Evolutionary conservation across 2,113 vertebrate species (phyloP).

Genomic region (Ciconia stormi): DNA sequence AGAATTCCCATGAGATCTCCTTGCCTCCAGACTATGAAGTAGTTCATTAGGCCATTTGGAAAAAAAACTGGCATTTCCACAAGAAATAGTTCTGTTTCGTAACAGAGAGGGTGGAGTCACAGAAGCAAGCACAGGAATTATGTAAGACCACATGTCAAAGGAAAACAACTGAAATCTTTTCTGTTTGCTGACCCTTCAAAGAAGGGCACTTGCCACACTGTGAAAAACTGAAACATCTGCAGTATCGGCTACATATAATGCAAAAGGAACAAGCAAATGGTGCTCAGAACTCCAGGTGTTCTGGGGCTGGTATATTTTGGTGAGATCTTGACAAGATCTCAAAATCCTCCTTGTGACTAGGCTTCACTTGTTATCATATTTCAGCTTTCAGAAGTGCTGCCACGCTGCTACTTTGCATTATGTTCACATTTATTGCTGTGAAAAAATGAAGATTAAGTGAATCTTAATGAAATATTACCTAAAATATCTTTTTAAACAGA

Average conservation of each 20-base stretch:
- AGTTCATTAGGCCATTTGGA: background rate
- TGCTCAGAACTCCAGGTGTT: background rate
- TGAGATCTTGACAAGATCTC: background rate
- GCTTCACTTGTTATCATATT: background rate
- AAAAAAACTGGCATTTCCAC: background rate
- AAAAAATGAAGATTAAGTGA: background rate
- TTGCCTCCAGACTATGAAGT: background rate
- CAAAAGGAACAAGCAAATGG: background rate
- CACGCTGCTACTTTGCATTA: background rate
- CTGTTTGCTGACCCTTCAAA: conserved; percentile 36
- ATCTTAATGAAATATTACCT: background rate
- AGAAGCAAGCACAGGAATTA: background rate
- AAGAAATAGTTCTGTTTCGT: background rate
- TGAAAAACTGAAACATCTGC: background rate
- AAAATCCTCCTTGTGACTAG: background rate
- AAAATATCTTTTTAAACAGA: background rate
- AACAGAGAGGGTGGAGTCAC: conserved; percentile 23
- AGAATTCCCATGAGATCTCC: background rate
- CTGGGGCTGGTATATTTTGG: background rate
- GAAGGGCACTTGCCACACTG: background rate
- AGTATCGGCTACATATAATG: background rate
- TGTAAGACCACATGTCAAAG: conserved; percentile 23
- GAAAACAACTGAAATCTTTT: conserved; percentile 46
- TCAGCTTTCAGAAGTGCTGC: background rate
- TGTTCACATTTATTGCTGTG: background rate